Base-by-base conservation (phyloP, 2,888 invertebrate species). In the Ophion ellenae region DNA sequence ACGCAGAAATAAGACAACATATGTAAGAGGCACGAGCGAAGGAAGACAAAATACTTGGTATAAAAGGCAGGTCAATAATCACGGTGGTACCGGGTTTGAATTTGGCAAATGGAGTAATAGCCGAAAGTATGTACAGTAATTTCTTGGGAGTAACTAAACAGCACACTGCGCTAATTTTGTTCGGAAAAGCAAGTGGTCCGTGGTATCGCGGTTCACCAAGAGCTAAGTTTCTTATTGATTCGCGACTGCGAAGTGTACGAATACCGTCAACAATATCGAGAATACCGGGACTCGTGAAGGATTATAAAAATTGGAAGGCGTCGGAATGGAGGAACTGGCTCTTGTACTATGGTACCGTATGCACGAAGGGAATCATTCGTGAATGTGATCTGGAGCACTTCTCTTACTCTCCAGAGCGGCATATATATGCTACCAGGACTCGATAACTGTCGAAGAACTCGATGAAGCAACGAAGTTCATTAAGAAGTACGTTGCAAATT, bases 281-380 rank as follows among this genome's bases (percentile, higher is more conserved):
- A 14, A 82, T 36, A 57, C 87, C 86, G 10, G 69, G 87, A 70
- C 67, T 70, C 9, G 78, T 88, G 32, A 70, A 61, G 53, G 45
- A 45, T 9, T 77, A 73, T 66, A 69, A 63, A 28, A 61, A 75
- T 32, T 88, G 87, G 86, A 87, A 87, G 61, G 86, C 86, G 11
- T 77, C 86, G 17, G 86, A 87, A 76, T 86, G 81, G 86, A 73
- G 87, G 36, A 87, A 88, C 61, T 86, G 86, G 86, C 40, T 85
- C 17, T 64, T 84, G 14, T 85, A 85, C 40, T 87, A 83, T 28
- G 59, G 45, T 45, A 14, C 71, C 24, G 64, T 70, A 1, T 88
- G 88, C 74, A 67, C 87, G 14, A 81, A 86, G 74, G 85, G 73
- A 9, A 32, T 86, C 6, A 57, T 86, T 57, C 74, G 75, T n/a